Evolutionary conservation across 2,888 invertebrate species (phyloP).

Genomic region (Drosophila sordidapex): DNA sequence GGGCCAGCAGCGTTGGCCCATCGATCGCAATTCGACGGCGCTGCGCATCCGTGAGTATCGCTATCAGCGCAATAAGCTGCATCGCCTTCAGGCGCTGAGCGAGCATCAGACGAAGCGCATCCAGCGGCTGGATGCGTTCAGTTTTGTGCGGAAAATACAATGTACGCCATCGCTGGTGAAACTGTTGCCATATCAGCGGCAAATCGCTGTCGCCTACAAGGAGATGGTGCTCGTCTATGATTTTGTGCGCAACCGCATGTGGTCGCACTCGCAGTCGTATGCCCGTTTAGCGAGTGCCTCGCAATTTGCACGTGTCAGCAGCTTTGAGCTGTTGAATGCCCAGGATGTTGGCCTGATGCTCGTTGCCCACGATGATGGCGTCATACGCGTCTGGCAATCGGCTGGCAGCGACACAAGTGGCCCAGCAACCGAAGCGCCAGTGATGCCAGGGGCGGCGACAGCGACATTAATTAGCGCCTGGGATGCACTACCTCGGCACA

Average conservation of each 20-base stretch:
- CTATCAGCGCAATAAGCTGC: conserved; percentile 89
- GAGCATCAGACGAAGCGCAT: conserved; percentile 87
- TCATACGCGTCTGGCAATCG: conserved; percentile 86
- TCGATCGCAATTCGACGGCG: conserved; percentile 84
- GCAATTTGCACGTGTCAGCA: conserved; percentile 88
- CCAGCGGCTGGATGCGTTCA: conserved; percentile 91
- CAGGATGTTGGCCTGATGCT: conserved; percentile 91
- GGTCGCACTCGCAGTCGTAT: background rate
- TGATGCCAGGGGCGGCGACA: conserved; percentile 31
- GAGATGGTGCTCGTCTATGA: conserved; percentile 88
- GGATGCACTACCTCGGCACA: conserved; percentile 89
- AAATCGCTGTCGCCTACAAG: conserved; percentile 93
- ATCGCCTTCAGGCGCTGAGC: conserved; percentile 88
- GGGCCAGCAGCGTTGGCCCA: conserved; percentile 68
- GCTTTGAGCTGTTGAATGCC: conserved; percentile 94
- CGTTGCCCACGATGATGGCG: conserved; percentile 90
- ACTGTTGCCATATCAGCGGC: conserved; percentile 96
- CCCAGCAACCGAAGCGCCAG: background rate
- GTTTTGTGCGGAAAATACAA: conserved; percentile 92
- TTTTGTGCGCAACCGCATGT: conserved; percentile 69
- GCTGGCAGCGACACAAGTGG: conserved; percentile 22
- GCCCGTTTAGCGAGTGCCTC: conserved; percentile 6
- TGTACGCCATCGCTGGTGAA: conserved; percentile 91
- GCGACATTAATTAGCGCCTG: conserved; percentile 91
- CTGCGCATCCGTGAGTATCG: conserved; percentile 90